These are phyloP conservation scores for Siphonodentalium dalli DNA, from an alignment of 2,888 invertebrate species.

Conservation along the genomic window DNA sequence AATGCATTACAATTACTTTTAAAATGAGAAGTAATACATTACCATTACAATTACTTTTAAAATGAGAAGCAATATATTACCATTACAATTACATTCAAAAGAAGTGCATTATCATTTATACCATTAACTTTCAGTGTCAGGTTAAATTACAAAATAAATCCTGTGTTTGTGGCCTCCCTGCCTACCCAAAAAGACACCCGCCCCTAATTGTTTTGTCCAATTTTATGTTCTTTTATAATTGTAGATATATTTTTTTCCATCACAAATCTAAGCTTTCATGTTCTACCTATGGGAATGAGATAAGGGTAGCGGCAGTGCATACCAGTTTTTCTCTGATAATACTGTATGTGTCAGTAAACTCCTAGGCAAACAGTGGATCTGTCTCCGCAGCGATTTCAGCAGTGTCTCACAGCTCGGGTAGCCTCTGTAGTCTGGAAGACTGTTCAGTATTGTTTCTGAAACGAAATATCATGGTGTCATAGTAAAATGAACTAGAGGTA, in stretches of 20 bases:
- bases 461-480: too few species aligned
- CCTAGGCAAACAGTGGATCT: conserved; percentile 75
- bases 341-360: conserved; percentile 77
- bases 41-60: too few species aligned
- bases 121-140: neutral
- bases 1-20: too few species aligned
- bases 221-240: neutral
- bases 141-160: neutral
- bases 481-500: too few species aligned
- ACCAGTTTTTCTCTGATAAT: conserved; percentile 83
- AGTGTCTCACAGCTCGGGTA: conserved; percentile 71
- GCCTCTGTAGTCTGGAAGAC: conserved; percentile 58
- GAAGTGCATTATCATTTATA: too few species aligned
- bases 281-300: neutral
- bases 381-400: conserved; percentile 74
- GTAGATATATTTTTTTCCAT: neutral
- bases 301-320: conserved; percentile 23
- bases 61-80: too few species aligned
- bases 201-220: too few species aligned
- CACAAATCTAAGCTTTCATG: neutral
- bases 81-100: too few species aligned
- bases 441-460: conserved; percentile 38
- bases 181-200: neutral
- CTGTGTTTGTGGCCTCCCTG: neutral
- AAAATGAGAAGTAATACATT: too few species aligned